These are phyloP conservation scores for Sinocyclocheilus rhinocerous DNA, from an alignment of 2,113 vertebrate species.

Conservation along the genomic window DNA sequence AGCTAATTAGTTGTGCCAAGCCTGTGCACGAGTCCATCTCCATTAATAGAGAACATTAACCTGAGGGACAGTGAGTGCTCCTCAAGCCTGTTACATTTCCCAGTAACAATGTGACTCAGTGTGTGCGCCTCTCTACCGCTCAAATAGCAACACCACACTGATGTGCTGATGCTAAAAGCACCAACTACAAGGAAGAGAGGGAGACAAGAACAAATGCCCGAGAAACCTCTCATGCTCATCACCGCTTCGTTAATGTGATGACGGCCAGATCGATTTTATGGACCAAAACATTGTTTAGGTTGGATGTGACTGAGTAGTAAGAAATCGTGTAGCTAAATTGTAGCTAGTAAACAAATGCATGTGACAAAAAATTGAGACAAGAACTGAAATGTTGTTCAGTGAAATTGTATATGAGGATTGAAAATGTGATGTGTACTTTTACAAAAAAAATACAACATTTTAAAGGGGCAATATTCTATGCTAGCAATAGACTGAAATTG, in stretches of 20 bases:
- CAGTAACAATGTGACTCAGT: slow-evolving; percentile 75
- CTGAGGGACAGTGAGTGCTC: slow-evolving; percentile 77
- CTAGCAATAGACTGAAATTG: background rate
- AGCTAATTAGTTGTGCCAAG: slow-evolving; percentile 77
- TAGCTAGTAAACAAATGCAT: background rate
- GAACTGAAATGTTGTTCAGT: background rate
- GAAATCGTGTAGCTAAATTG: background rate
- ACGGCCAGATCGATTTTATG: background rate
- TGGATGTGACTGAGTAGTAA: background rate
- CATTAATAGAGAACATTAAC: slow-evolving; percentile 84
- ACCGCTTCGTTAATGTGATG: slow-evolving; percentile 3
- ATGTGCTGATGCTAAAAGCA: slow-evolving; percentile 74
- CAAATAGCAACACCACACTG: slow-evolving; percentile 61
- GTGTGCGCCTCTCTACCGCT: slow-evolving; percentile 52
- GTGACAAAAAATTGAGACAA: background rate
- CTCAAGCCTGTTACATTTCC: slow-evolving; percentile 73
- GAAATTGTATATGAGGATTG: background rate
- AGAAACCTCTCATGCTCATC: slow-evolving; percentile 35
- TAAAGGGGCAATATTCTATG: background rate
- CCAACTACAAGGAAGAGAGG: slow-evolving; percentile 51
- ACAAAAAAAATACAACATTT: background rate
- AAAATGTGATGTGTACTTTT: background rate
- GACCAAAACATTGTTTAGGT: background rate
- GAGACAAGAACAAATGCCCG: slow-evolving; percentile 61
- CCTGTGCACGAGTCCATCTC: slow-evolving; percentile 71